A percentile compares a stretch with the other conserved stretches of the same genome.
Evolutionary conservation across 2,113 vertebrate genomes (phyloP).

Genomic region (Oncorhynchus gorbuscha): DNA sequence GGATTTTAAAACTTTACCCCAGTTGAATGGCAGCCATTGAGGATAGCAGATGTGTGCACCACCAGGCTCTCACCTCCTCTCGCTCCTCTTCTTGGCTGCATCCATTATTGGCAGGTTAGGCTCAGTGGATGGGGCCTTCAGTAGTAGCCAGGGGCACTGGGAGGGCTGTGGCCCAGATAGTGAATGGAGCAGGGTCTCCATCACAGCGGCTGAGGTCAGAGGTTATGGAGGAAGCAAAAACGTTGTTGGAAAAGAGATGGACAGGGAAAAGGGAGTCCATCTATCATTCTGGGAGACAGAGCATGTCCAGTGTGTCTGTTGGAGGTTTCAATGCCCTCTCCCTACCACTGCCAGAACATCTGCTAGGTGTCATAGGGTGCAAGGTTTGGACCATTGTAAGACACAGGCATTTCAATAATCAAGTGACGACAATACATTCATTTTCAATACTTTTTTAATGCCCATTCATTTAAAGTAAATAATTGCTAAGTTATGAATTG

Average conservation of each 20-base stretch:
- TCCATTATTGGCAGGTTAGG: background rate
- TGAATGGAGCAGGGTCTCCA: background rate
- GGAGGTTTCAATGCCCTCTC: background rate
- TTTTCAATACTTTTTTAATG: too few species aligned
- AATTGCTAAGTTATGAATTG: too few species aligned
- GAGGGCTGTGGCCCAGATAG: background rate
- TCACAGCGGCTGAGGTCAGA: background rate
- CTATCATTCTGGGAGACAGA: slow-evolving; percentile 3
- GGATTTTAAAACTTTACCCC: background rate
- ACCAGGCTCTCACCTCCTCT: background rate
- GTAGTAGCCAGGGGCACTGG: background rate
- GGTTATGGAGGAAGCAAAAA: background rate
- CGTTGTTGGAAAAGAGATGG: slow-evolving; percentile 46
- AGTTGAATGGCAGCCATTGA: background rate
- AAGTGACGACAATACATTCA: too few species aligned
- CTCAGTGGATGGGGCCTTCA: background rate
- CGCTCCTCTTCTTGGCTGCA: background rate
- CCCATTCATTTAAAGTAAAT: too few species aligned
- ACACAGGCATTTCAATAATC: background rate
- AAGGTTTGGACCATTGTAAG: background rate
- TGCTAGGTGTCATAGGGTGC: background rate
- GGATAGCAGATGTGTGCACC: background rate
- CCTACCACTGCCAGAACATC: background rate
- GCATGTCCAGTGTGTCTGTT: background rate
- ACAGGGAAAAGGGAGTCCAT: slow-evolving; percentile 12